These are phyloP conservation scores for Crenuchus spilurus DNA, from an alignment of 2,797 vertebrate species.

Conservation along the genomic window DNA sequence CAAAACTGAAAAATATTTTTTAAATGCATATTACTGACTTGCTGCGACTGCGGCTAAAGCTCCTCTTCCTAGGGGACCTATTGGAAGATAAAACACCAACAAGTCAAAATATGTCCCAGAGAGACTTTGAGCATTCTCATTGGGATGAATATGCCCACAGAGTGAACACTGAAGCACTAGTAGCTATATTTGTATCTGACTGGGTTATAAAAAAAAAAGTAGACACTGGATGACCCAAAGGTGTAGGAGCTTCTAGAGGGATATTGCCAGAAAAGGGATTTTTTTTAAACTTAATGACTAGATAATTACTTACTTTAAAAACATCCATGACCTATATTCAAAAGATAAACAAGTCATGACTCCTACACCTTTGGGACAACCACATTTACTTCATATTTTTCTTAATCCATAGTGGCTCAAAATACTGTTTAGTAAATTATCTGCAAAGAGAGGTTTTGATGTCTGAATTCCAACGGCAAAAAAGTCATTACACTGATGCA, in stretches of 20 bases:
- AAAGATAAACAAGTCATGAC: background rate
- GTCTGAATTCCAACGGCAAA: conserved; percentile 34
- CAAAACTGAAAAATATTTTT: background rate
- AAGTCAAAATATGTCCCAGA: conserved; percentile 42
- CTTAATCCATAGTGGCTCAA: background rate
- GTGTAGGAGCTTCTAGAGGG: background rate
- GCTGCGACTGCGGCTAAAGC: conserved; percentile 93
- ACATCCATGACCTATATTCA: too few relatives aligned
- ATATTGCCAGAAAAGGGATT: too few relatives aligned
- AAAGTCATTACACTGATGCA: conserved; percentile 97
- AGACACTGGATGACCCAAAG: background rate
- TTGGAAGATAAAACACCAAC: conserved; percentile 20
- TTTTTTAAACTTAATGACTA: too few relatives aligned
- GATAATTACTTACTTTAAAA: too few relatives aligned
- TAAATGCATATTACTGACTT: conserved; percentile 74
- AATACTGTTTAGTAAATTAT: background rate
- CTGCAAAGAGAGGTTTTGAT: conserved; percentile 11
- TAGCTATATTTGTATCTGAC: background rate
- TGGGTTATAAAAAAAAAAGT: background rate
- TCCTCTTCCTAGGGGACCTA: conserved; percentile 94
- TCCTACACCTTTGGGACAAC: background rate
- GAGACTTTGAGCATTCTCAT: background rate
- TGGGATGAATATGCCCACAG: background rate
- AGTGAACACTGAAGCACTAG: conserved; percentile 3
- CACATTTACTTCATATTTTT: background rate